Conservation (phyloP, 1,140 invertebrate genomes). For the Cephus cinctus region DNA sequence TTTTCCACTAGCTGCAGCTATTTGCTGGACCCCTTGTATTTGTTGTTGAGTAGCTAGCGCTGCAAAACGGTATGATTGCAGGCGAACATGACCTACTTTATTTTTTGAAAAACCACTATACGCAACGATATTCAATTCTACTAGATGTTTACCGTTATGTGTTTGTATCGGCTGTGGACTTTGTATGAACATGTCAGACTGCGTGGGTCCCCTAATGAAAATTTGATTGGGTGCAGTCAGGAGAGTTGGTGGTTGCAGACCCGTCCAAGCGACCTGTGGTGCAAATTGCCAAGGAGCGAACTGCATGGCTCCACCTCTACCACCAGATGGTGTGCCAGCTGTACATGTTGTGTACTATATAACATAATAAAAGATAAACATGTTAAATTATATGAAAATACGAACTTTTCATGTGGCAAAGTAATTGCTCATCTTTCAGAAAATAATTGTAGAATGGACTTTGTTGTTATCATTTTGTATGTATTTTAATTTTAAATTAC, state of each 20-base stretch:
- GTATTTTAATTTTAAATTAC: conserved; percentile 27
- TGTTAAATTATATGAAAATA: conserved; percentile 3
- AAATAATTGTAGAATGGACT: conserved; percentile 19
- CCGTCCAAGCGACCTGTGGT: conserved; percentile 69
- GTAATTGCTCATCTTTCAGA: background rate
- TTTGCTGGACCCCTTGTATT: conserved; percentile 55
- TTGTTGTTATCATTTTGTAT: conserved; percentile 50
- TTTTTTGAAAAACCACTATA: too few relatives aligned
- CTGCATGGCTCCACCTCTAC: conserved; percentile 60
- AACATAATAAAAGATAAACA: conserved; percentile 9
- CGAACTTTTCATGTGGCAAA: too few relatives aligned
- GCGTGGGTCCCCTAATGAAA: conserved; percentile 74
- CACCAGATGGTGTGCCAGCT: conserved; percentile 62
- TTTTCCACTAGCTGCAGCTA: conserved; percentile 45
- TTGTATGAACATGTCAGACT: conserved; percentile 87
- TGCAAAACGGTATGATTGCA: too few relatives aligned
- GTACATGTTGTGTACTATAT: conserved; percentile 61
- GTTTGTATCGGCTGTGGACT: conserved; percentile 68
- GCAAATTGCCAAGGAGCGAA: conserved; percentile 62
- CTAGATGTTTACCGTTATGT: conserved; percentile 64
- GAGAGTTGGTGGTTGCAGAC: conserved; percentile 66
- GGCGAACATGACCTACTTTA: too few relatives aligned
- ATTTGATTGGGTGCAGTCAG: conserved; percentile 73
- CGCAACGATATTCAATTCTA: too few relatives aligned
- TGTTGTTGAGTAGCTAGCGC: conserved; percentile 57